Base-by-base conservation (phyloP, 2,113 vertebrate species). In the Cebidichthys violaceus region DNA sequence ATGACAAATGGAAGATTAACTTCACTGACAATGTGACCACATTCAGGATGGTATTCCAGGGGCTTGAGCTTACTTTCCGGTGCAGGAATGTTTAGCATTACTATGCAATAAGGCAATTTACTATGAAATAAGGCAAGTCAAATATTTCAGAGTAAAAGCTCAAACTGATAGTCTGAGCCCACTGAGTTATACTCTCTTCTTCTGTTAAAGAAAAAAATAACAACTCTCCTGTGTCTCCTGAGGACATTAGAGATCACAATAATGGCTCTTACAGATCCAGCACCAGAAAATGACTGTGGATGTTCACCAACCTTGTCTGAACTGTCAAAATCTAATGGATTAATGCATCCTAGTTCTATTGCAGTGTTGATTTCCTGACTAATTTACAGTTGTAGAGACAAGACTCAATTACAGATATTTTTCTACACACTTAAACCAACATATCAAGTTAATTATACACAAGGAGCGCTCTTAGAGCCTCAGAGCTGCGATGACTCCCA, bases 381-480 rank as follows among this genome's bases (percentile, higher is more conserved):
- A 61, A 74, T 79, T 76, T 81, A 18, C 50, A 70, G 68, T 84
- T 79, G 57, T n/a, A 67, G 69, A 64, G 18, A 70, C 27, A 74
- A 37, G 20, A 67, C 70, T 69, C 39, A 83, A 79, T 81, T 45
- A 81, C 20, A 43, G 9, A 9, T 43, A 59, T 81, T 82, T 61
- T 54, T 55, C 15, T 22, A 61, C 52, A 54, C 52, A 39, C 62
- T 77, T 55, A 86, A 84, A 86, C 57, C 45, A 85, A 71, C 18
- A 0, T 68, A 69, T 65, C 41, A 67, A 62, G 65, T 86, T 88
- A 92, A 88, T 91, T 92, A 90, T 76, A 69, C 64, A 84, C 52
- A 50, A 77, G 65, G 54, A 84, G 57, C 59, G 39, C 59, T 80
- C 60, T 89, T 68, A 65, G n/a, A 74, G 41, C 55, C 71, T 68